A percentile compares a stretch with the other conserved stretches of the same genome.
phyloP scores from a whole-genome alignment of 2,888 invertebrate genomes.

The Lepidocyrtinus sp. region DNA sequence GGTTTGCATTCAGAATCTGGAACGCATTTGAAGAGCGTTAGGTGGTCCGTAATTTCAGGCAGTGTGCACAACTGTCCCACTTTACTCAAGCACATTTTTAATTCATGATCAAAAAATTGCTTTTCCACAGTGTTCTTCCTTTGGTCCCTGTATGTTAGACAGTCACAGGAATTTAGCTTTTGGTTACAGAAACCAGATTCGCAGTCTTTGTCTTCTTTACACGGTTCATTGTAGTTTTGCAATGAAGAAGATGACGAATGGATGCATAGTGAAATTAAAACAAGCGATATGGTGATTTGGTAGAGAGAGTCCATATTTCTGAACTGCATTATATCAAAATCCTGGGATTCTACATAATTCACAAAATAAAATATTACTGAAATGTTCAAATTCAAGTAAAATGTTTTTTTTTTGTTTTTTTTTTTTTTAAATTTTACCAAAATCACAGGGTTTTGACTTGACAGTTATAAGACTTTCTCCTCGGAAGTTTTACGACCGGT shows the following conservation, averaged over 20 bases:
- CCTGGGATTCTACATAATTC: neutral
- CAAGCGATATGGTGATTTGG: neutral
- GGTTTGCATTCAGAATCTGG: conserved; percentile 6
- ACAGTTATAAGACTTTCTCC: too few relatives aligned
- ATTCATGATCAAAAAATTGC: conserved; percentile 22
- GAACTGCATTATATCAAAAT: neutral
- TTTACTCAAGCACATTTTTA: conserved; percentile 27
- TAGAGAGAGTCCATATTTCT: neutral
- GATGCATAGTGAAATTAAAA: neutral
- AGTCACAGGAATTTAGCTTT: conserved; percentile 25
- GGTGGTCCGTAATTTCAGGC: neutral
- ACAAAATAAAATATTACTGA: neutral
- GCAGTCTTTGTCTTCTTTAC: conserved; percentile 22
- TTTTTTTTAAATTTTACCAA: neutral
- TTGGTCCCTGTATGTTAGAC: neutral
- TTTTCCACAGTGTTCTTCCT: neutral
- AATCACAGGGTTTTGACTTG: neutral
- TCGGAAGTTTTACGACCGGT: too few relatives aligned
- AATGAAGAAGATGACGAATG: neutral
- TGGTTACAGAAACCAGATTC: conserved; percentile 14
- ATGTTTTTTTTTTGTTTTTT: neutral
- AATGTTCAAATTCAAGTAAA: neutral
- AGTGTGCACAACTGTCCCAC: conserved; percentile 32
- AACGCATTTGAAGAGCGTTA: conserved; percentile 16
- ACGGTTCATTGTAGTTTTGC: conserved; percentile 16